A percentile compares a stretch with the other conserved stretches of the same genome.
Evolutionary conservation across 2,888 invertebrate species (phyloP).

Genomic region (Hypselothyrea guttata): DNA sequence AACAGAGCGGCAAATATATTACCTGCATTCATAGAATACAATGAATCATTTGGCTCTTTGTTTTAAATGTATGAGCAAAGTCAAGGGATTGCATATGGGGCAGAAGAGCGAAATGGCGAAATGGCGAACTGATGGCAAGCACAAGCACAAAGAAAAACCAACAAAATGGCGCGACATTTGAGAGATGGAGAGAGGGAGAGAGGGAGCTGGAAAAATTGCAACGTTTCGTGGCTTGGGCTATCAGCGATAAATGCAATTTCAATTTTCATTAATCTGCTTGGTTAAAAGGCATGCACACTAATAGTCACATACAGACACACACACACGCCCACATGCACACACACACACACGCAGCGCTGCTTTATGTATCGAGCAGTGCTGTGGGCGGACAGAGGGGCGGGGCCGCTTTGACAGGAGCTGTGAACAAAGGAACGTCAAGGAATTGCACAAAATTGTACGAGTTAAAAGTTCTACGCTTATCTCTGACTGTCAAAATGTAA

Average conservation of each 20-base stretch:
- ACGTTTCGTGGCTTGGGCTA: conserved; percentile 22
- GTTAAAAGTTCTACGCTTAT: conserved; percentile 43
- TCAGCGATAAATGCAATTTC: conserved; percentile 46
- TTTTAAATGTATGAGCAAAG: conserved; percentile 27
- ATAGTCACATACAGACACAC: conserved; percentile 11
- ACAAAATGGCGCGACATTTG: conserved; percentile 30
- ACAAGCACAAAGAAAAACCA: conserved; percentile 17
- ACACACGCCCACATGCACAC: conserved; percentile 6
- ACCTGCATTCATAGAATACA: conserved; percentile 59
- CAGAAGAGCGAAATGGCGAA: too few species aligned
- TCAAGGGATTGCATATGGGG: not conserved
- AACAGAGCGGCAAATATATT: conserved; percentile 32
- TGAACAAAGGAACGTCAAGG: conserved; percentile 30
- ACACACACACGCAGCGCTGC: conserved; percentile 6
- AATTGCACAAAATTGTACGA: conserved; percentile 32
- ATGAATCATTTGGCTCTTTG: conserved; percentile 55
- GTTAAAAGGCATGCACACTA: conserved; percentile 27
- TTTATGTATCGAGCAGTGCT: conserved; percentile 4
- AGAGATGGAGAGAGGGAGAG: not conserved
- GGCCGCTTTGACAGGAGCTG: not conserved
- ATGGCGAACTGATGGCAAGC: not conserved
- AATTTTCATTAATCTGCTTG: conserved; percentile 52
- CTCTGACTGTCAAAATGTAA: conserved; percentile 36
- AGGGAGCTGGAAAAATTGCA: not conserved
- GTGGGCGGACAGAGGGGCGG: not conserved